These are phyloP conservation scores for Halcyon senegalensis DNA, from an alignment of 2,113 vertebrate species.

Conservation along the genomic window DNA sequence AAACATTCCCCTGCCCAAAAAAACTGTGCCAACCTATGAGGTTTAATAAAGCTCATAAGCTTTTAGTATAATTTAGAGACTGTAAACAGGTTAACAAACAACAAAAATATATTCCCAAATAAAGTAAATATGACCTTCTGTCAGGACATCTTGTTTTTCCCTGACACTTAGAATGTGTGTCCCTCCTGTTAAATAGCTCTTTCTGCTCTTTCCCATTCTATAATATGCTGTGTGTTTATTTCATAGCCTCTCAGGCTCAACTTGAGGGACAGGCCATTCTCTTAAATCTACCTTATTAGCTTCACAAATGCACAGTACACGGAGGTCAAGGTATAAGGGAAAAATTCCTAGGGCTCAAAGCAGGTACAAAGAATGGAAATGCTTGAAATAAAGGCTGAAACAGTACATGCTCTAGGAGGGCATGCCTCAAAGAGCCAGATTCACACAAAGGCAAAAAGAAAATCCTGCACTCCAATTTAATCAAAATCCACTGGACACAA, in stretches of 20 bases:
- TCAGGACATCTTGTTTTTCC: background rate
- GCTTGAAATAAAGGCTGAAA: constrained; percentile 48
- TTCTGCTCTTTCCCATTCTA: background rate
- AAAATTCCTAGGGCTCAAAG: constrained; percentile 23
- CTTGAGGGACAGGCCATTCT: constrained; percentile 11
- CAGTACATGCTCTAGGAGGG: constrained; percentile 18
- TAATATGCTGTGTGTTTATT: background rate
- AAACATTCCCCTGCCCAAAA: background rate
- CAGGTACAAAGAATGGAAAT: constrained; percentile 21
- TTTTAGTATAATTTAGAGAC: background rate
- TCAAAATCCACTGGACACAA: constrained; percentile 45
- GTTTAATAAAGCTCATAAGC: background rate
- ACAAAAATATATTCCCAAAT: background rate
- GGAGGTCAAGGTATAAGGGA: constrained; percentile 13
- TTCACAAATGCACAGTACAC: background rate
- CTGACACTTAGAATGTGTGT: background rate
- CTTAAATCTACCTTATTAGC: constrained; percentile 37
- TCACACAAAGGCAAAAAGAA: constrained; percentile 26
- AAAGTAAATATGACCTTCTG: background rate
- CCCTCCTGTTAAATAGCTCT: background rate
- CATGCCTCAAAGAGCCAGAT: constrained; percentile 30
- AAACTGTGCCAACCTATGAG: background rate
- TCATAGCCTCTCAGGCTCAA: constrained; percentile 6
- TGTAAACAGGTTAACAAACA: background rate
- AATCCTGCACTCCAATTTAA: background rate